phyloP scores from a whole-genome alignment of 1,140 invertebrate species.

The Drosophila sturtevanti region DNA sequence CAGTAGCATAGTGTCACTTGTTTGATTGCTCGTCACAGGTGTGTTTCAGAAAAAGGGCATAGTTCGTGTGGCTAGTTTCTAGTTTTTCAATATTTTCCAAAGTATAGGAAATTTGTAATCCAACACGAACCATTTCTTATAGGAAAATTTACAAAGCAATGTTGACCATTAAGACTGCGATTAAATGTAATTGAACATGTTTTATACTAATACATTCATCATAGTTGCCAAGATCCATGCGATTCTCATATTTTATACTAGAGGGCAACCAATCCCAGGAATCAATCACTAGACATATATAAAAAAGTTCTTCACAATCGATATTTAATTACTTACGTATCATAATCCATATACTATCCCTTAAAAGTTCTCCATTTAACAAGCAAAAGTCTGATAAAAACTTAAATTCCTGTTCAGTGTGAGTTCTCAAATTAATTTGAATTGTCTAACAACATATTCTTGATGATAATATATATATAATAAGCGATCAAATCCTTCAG shows the following conservation, averaged over 20 bases:
- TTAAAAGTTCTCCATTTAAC: too few relatives aligned
- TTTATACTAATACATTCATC: slow-evolving; percentile 55
- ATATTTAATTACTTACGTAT: too few relatives aligned
- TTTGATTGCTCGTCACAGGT: slow-evolving; percentile 91
- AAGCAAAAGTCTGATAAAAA: too few relatives aligned
- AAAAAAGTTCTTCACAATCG: too few relatives aligned
- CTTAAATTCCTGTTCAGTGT: too few relatives aligned
- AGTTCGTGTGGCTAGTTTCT: slow-evolving; percentile 86
- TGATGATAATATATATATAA: too few relatives aligned
- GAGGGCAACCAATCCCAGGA: slow-evolving; percentile 61
- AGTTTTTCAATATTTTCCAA: slow-evolving; percentile 88
- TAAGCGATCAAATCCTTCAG: too few relatives aligned
- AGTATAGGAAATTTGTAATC: slow-evolving; percentile 86
- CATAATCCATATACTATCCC: too few relatives aligned
- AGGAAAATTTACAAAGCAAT: slow-evolving; percentile 33
- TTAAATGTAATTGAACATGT: neutral
- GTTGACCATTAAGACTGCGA: slow-evolving; percentile 42
- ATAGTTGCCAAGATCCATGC: slow-evolving; percentile 52
- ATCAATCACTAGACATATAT: slow-evolving; percentile 60
- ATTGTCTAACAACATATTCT: too few relatives aligned
- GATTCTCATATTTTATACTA: slow-evolving; percentile 50
- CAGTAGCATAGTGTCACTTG: slow-evolving; percentile 91
- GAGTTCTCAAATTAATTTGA: too few relatives aligned
- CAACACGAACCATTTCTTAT: slow-evolving; percentile 87
- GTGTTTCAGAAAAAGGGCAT: slow-evolving; percentile 88